Base-by-base conservation (phyloP, 2,888 invertebrate species). In the Dicycla oo region DNA sequence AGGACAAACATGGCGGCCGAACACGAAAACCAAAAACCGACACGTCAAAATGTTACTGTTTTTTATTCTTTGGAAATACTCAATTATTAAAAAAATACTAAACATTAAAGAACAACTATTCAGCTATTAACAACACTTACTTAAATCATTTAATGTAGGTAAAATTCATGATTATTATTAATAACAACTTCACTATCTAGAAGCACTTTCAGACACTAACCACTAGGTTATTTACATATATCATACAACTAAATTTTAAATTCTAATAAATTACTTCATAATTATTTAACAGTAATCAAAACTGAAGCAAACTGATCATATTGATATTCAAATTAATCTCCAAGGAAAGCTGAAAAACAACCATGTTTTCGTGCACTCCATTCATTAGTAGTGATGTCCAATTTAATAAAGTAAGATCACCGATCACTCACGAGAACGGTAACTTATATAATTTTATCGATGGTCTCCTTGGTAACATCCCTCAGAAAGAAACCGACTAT, bases 1-100 rank as follows among this genome's bases (percentile, higher is more conserved):
- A 93, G 92, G 94, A 93, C 94, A 96, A 96, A 96, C 94, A 96
- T 96, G 96, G 96, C 96, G 93, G 95, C 93, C 94, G 91, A 92
- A 89, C 91, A 91, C 88, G 89, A 93, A 94, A 91, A 89, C 90
- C 89, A 90, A 93, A 92, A 93, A 93, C 91, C 93, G 96, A 96
- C 96, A 96, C 96, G 92, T 94, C 93, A 93, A 95, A 92, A 89
- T 87, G 92, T 92, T 89, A 90, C 88, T 89, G 86, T 89, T 91
- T 91, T 88, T 84, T 84, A 80, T 80, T 76, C 69, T 76, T 84
- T 76, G 72, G 57, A 65, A 67, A 56, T 30, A 38, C 64, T 71
- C 53, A 68, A 75, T 75, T 78, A 79, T 43, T 56, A 60, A 57
- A 56, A 77, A 69, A 66, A 73, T 53, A 75, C 30, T 15, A 57